These are phyloP conservation scores for Chymomyza caudatula DNA, from an alignment of 2,888 invertebrate genomes.

Conservation along the genomic window DNA sequence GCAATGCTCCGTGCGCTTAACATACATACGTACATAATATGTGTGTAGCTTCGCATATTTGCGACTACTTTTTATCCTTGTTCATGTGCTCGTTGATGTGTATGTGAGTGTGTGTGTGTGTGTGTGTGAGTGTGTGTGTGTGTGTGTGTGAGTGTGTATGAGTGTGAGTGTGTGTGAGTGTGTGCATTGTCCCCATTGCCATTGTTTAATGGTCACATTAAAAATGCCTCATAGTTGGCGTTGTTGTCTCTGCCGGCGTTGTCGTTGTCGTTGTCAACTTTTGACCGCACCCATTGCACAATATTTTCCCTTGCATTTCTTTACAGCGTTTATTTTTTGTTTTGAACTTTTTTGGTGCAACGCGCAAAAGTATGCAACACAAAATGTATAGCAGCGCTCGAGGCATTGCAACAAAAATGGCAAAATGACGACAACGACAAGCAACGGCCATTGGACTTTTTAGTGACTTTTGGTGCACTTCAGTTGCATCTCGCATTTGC, in stretches of 20 bases:
- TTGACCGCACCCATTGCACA: conserved; percentile 52
- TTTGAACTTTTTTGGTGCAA: conserved; percentile 5
- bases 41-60: background rate
- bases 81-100: conserved; percentile 13
- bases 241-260: conserved; percentile 19
- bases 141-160: background rate
- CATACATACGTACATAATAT: background rate
- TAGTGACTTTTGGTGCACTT: conserved; percentile 34
- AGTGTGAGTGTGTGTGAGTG: conserved; percentile 9
- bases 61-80: conserved; percentile 2
- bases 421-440: background rate
- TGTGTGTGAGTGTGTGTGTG: background rate
- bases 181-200: conserved; percentile 63
- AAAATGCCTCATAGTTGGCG: conserved; percentile 66
- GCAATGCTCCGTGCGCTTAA: background rate
- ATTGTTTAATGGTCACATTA: conserved; percentile 72
- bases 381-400: conserved; percentile 34
- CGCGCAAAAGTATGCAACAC: conserved; percentile 46
- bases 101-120: background rate
- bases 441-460: conserved; percentile 41
- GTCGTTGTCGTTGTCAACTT: conserved; percentile 35
- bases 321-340: background rate
- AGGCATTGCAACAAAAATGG: background rate
- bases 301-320: conserved; percentile 53
- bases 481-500: conserved; percentile 40